Conservation (phyloP, 1,140 invertebrate species). For the Philopotamus ludificatus region DNA sequence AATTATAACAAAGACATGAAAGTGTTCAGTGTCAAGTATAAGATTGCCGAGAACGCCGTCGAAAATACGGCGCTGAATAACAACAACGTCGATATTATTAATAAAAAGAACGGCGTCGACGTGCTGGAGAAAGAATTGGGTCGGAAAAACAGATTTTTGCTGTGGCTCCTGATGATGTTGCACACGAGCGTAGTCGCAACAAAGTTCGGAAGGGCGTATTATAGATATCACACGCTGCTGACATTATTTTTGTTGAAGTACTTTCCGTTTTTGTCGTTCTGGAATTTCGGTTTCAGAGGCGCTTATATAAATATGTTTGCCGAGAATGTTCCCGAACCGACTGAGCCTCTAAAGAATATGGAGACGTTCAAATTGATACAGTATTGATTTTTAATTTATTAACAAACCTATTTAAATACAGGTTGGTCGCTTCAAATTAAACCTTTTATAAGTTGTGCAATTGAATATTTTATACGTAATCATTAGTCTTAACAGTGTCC, state of each 20-base stretch:
- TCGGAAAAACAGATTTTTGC: slow-evolving; percentile 22
- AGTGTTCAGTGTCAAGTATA: not conserved
- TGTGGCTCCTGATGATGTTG: slow-evolving; percentile 24
- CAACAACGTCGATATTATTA: slow-evolving; percentile 2
- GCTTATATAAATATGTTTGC: slow-evolving; percentile 49
- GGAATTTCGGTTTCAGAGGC: slow-evolving; percentile 45
- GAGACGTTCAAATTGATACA: not conserved
- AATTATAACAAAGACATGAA: slow-evolving; percentile 39
- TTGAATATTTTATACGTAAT: no score
- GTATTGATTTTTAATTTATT: no score
- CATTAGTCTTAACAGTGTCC: no score
- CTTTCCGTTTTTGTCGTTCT: slow-evolving; percentile 51
- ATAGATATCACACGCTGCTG: slow-evolving; percentile 47
- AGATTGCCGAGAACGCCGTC: not conserved
- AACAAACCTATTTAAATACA: no score
- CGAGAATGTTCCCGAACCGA: slow-evolving; percentile 42
- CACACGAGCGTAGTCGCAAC: slow-evolving; percentile 41
- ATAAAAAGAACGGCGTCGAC: not conserved
- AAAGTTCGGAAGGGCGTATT: slow-evolving; percentile 45
- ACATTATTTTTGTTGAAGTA: slow-evolving; percentile 48
- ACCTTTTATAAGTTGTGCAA: no score
- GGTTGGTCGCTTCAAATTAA: no score
- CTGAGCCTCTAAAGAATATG: slow-evolving; percentile 8
- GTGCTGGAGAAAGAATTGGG: slow-evolving; percentile 18
- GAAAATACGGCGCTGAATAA: not conserved